These are phyloP conservation scores for Seladonia tumulorum DNA, from an alignment of 2,888 invertebrate genomes.

Conservation along the genomic window DNA sequence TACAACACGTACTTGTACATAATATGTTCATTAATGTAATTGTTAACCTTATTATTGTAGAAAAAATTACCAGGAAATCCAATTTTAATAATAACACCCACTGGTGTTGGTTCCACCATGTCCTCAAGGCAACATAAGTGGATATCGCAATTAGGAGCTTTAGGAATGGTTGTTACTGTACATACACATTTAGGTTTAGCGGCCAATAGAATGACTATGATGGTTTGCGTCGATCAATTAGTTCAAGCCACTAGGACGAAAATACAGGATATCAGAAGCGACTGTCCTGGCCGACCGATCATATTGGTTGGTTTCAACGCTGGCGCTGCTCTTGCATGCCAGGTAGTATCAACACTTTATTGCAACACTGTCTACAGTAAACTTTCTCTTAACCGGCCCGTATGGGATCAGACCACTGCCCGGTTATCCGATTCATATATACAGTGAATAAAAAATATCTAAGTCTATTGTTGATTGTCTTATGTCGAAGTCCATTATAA, in stretches of 20 bases:
- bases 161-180: constrained; percentile 89
- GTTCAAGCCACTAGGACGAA: constrained; percentile 89
- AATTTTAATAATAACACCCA: constrained; percentile 88
- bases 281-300: constrained; percentile 89
- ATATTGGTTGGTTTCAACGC: constrained; percentile 92
- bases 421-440: no score
- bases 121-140: constrained; percentile 89
- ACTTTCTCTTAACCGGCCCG: neutral
- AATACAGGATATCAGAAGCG: constrained; percentile 89
- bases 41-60: constrained; percentile 78
- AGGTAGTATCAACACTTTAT: constrained; percentile 83
- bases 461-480: no score
- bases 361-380: neutral
- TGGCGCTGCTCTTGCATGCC: constrained; percentile 91
- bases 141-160: constrained; percentile 88
- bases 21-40: neutral
- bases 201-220: constrained; percentile 84
- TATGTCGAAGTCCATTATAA: no score
- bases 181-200: constrained; percentile 85
- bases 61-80: constrained; percentile 89
- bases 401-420: neutral
- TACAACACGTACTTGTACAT: neutral
- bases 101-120: constrained; percentile 83
- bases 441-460: no score
- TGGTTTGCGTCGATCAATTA: constrained; percentile 87